Percentiles rank a stretch among this genome's conserved stretches.
Conservation (phyloP, 2,113 vertebrate species). For the Ciconia stormi region DNA sequence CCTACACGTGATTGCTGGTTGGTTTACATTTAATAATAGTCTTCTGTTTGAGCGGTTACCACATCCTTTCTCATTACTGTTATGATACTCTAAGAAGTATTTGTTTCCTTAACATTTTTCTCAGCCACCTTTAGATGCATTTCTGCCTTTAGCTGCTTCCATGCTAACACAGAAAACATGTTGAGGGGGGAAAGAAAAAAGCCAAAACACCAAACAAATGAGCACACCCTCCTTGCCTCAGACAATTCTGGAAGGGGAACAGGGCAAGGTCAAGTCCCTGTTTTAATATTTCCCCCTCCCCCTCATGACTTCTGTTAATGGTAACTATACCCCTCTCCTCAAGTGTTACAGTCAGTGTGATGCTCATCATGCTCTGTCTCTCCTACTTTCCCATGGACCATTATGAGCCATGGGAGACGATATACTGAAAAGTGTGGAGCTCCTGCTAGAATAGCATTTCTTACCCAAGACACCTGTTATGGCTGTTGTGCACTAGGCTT, state of each 20-base stretch:
- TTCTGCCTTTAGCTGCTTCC: neutral
- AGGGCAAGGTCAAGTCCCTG: neutral
- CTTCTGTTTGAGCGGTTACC: conserved; percentile 35
- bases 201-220: neutral
- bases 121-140: neutral
- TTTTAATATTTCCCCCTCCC: neutral
- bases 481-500: neutral
- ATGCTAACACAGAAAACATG: neutral
- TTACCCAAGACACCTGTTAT: neutral
- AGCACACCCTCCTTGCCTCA: neutral
- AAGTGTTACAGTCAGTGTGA: neutral
- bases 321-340: neutral
- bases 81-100: conserved; percentile 64
- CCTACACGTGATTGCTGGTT: neutral
- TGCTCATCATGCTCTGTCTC: accelerated
- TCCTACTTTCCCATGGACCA: neutral
- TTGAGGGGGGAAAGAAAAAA: neutral
- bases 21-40: neutral
- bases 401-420: neutral
- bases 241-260: neutral
- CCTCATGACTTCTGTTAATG: neutral
- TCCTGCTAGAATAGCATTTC: neutral
- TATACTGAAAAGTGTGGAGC: neutral
- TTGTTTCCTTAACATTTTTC: conserved; percentile 55
- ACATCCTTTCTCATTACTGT: conserved; percentile 76